Evolutionary conservation across 2,888 invertebrate species (phyloP), one percentile per base, ranked within the genome.

Genomic region (Synergus japonicus): DNA sequence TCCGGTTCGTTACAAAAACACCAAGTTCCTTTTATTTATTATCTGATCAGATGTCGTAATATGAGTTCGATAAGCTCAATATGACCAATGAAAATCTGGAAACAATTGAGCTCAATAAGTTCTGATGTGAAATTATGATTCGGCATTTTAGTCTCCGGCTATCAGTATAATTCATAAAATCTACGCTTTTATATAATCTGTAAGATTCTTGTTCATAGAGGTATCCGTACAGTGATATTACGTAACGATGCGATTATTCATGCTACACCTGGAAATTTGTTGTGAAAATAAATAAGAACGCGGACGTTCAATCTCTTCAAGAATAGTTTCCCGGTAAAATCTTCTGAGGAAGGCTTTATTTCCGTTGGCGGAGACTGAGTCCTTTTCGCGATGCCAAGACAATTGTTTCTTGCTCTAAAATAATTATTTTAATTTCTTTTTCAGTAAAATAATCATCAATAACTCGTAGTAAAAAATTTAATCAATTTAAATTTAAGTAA

Each of bases 241-340:
- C 41, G 73, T 12, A 73, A 73, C 37, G n/a, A 13, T 29, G 54
- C 37, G 10, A 73, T 41, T n/a, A 54, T 54, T 73, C 54, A 73
- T 49, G 37, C 54, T n/a, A 37, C 29, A 54, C 69, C 49, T 73
- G 29, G 49, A 54, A 7, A 73, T 58, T 58, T 73, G 73, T 73
- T 73, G 41, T 73, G 41, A 58, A 73, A 73, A 73, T 73, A 73
- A 73, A 54, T 73, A 73, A 73, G 54, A 54, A 73, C 54, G 54
- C 73, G 73, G 73, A 73, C 49, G 15, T 73, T 73, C n/a, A 41
- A 54, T 54, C 54, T 54, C 37, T n/a, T 60, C 60, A 22, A 29
- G 41, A 66, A 66, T 66, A 66, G 65, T 66, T 43, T n/a, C 15
- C 41, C 4, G 65, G 65, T 66, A n/a, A 66, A 41, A 66, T 66